Evolutionary conservation across 2,113 vertebrate species (phyloP), one percentile per base, ranked within the genome.

Genomic region (Cephalopterus ornatus): DNA sequence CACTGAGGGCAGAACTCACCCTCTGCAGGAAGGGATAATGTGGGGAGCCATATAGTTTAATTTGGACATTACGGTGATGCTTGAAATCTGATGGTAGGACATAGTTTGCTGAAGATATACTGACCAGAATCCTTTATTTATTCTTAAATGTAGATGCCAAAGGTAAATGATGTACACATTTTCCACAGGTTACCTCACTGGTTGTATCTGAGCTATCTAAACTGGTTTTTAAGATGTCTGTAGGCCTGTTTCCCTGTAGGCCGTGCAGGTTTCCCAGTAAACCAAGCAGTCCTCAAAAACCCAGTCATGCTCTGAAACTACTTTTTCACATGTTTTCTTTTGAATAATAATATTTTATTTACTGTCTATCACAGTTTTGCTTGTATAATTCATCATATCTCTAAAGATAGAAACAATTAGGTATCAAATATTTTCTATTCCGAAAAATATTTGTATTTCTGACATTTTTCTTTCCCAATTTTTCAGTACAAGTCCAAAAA

Each of bases 11-110:
- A 89, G 28, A 82, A 61, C 12, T 66, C 56, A 63, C 8, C 23
- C 30, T 27, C 11, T 44, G 28, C 2, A 1, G 14, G 23, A 49
- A 56, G 18, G 4, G 5, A 8, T 53, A 42, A 35, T 2, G 0
- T 13, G 12, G 37, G 33, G 67, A 94, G 14, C 3, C 11, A 47
- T 50, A 58, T 22, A 2, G 50, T 77, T 76, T 66, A 14, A 21
- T 71, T 47, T 67, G 23, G 27, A 74, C 16, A 21, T 72, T n/a
- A 37, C 8, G 41, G 9, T 73, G 79, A 65, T 67, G 7, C 28
- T 85, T 89, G 53, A 79, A 88, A 76, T 62, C 49, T 70, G 37
- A 46, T 12, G 52, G 12, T 65, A 56, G 23, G 9, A 37, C 14
- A 33, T 8, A 56, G 55, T 72, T 76, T 76, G 10, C 21, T 56